Evolutionary conservation across 2,888 invertebrate genomes (phyloP), one percentile per base, ranked within the genome.

Genomic region (Odontomyia ornata): DNA sequence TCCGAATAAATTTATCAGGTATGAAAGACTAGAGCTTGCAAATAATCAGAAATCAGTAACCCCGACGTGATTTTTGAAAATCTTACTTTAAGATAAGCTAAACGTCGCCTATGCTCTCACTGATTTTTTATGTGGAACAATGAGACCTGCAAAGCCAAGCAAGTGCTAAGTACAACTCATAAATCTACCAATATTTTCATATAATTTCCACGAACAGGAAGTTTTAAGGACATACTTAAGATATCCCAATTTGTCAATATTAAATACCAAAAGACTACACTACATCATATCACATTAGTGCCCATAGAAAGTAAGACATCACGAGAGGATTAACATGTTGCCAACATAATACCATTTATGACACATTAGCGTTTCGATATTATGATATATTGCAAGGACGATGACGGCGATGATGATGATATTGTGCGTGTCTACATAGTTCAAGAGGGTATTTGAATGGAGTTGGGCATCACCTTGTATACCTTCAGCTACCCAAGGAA

Each of bases 311-410:
- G 64, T 28, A 7, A 28, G 65, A 65, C 65, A 30, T 21, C n/a
- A 65, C 25, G 36, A 36, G 21, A 72, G 56, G 71, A 72, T 72
- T 72, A 72, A 72, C 56, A 72, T 72, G 71, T 72, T 72, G 47
- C 56, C 25, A 47, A 27, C 46, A 69, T 65, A 65, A 65, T 65
- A 65, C 65, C 65, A 36, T 65, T 36, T 65, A 65, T 65, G 65
- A 36, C 65, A 65, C n/a, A 36, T 65, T 52, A 72, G 27, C 71
- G 52, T 11, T 72, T 56, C 52, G 56, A 72, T 72, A 72, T 72
- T 72, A 72, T 72, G 71, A 72, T 27, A 56, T 72, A 72, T 72
- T 56, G 52, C 56, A 52, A 27, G 27, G 56, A 72, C 71, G 60
- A 60, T 25, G 64, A 64, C 30, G 71, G 30, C 25, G 57, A 18